Conservation (phyloP, 1,140 invertebrate species). For the Orius insidiosus region DNA sequence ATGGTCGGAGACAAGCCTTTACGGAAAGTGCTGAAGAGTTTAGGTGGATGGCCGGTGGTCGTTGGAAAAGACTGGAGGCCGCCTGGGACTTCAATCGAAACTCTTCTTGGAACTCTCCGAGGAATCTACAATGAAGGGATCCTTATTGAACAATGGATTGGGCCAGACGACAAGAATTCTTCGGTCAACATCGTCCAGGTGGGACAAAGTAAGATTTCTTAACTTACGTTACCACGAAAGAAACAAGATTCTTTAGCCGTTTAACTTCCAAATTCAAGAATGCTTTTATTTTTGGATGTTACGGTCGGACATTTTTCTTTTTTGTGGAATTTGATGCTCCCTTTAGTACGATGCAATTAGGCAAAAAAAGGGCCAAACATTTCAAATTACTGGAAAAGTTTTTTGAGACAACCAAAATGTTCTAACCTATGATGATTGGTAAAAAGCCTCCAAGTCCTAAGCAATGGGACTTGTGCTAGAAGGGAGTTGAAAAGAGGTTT, state of each 20-base stretch:
- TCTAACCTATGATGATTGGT: too few relatives aligned
- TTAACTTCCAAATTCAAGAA: too few relatives aligned
- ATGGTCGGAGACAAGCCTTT: constrained; percentile 47
- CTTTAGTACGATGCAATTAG: too few relatives aligned
- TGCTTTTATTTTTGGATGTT: too few relatives aligned
- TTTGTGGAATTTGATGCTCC: neutral
- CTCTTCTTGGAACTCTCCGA: constrained; percentile 45
- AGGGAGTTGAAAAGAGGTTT: too few relatives aligned
- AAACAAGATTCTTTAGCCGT: neutral
- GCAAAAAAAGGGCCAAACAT: too few relatives aligned
- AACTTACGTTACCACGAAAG: neutral
- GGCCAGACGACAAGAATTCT: constrained; percentile 72
- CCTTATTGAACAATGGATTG: constrained; percentile 62
- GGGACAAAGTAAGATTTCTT: constrained; percentile 24
- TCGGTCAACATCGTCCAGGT: constrained; percentile 73
- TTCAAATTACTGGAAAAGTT: too few relatives aligned
- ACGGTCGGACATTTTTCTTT: neutral
- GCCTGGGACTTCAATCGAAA: constrained; percentile 37
- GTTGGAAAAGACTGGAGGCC: constrained; percentile 37
- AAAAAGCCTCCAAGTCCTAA: too few relatives aligned
- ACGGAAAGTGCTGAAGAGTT: constrained; percentile 33
- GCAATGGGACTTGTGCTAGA: too few relatives aligned
- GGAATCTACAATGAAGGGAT: constrained; percentile 56
- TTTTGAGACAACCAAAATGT: too few relatives aligned
- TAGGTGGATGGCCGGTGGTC: constrained; percentile 66